Base-by-base conservation (phyloP, 2,113 vertebrate genomes). In the Mormyrus iriodes region DNA sequence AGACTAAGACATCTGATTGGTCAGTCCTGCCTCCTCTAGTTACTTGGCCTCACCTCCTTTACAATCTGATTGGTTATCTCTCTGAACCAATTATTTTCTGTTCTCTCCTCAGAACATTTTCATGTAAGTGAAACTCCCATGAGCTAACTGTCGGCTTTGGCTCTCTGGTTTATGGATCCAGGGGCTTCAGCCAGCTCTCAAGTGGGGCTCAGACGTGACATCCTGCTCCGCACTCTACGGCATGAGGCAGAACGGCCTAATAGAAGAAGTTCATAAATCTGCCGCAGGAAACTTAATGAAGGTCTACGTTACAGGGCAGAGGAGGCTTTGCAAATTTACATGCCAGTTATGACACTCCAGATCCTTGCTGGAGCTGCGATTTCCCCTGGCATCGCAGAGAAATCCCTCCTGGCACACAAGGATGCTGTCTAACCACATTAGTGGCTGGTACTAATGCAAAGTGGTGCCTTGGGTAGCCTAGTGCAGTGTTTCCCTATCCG, bases 221-320 rank as follows among this genome's bases (percentile, higher is more conserved):
- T 94, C 93, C 91, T 65, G 92, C 92, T 92, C 91, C 92, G 87
- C 91, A 92, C 92, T 89, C 90, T 91, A 92, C 93, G 91, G 92
- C 90, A 90, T 92, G 93, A 92, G 91, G 92, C 90, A 87, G 92
- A 91, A 88, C 90, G 92, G 94, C 93, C 1, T n/a, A n/a, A n/a
- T n/a, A n/a, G n/a, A n/a, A n/a, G n/a, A n/a, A 95, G 93, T 95
- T 92, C 94, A 95, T 96, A 96, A 96, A 96, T 96, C 95, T 94
- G 90, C 89, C 88, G 82, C 82, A 93, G 93, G 90, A 90, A 93
- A 94, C 93, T 95, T 94, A 95, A 95, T 94, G 94, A 95, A 95
- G 94, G 93, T 92, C 93, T 91, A 82, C 91, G 90, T 93, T 94
- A 92, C 55, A 89, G 35, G 86, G 61, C 49, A 90, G 90, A 85